Conservation (phyloP, 2,113 vertebrate genomes). For the Muntiacus muntjak region DNA sequence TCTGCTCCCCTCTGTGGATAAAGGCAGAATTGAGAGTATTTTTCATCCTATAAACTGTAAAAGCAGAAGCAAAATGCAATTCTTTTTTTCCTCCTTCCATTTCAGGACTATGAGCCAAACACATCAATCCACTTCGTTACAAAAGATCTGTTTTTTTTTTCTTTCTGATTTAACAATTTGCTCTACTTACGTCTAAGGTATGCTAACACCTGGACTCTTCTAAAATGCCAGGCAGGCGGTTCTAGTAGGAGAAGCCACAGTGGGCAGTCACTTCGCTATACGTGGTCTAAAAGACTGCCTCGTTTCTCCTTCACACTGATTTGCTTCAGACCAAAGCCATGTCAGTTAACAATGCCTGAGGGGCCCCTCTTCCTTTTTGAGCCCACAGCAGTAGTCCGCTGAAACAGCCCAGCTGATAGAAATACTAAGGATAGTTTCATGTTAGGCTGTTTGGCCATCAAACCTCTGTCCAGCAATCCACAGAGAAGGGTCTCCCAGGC, state of each 20-base stretch:
- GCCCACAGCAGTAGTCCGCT: background rate
- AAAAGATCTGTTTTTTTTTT: background rate
- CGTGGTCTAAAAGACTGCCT: background rate
- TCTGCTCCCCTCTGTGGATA: conserved; percentile 64
- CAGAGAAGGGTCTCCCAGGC: background rate
- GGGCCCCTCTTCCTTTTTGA: background rate
- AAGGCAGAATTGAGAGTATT: conserved; percentile 35
- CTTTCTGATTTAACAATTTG: background rate
- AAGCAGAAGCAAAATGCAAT: background rate
- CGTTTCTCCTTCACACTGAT: background rate
- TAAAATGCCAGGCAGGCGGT: background rate
- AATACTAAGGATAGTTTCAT: background rate
- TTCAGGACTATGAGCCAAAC: background rate
- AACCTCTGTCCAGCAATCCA: background rate
- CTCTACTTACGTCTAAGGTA: background rate
- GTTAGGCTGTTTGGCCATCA: background rate
- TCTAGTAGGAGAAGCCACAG: background rate
- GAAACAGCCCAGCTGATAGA: background rate
- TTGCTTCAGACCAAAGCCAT: background rate
- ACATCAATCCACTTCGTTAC: background rate
- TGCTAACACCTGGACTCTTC: background rate
- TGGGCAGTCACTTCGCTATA: accelerated
- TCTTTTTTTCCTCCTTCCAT: background rate
- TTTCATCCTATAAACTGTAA: conserved; percentile 41
- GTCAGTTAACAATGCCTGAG: background rate